phyloP scores from a whole-genome alignment of 2,888 invertebrate genomes.

The Venustoraphidia nigricollis region DNA sequence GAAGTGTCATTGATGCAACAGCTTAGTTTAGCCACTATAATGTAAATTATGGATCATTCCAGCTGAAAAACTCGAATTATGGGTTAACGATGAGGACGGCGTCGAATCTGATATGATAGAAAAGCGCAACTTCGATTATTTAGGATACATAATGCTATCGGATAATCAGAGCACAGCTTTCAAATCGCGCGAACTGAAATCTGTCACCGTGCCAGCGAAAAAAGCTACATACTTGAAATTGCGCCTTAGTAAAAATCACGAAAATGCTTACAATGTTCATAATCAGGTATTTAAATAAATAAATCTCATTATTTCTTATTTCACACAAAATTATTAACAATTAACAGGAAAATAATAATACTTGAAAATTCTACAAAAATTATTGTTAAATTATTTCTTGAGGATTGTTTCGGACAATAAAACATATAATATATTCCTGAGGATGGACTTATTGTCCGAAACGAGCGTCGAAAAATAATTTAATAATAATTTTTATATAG shows the following conservation, averaged over 20 bases:
- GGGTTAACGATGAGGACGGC: slow-evolving; percentile 41
- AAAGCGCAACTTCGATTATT: slow-evolving; percentile 38
- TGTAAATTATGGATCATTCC: slow-evolving; percentile 13
- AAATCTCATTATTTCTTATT: slow-evolving; percentile 3
- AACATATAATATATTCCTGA: too few species aligned
- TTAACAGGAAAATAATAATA: too few species aligned
- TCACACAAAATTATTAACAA: slow-evolving; percentile 3
- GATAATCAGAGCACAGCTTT: slow-evolving; percentile 66
- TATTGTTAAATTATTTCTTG: too few species aligned
- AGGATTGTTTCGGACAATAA: too few species aligned
- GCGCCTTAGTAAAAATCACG: slow-evolving; percentile 68
- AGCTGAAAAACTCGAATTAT: slow-evolving; percentile 61
- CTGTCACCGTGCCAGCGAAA: slow-evolving; percentile 64
- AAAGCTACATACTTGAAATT: slow-evolving; percentile 67
- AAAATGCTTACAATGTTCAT: slow-evolving; percentile 60
- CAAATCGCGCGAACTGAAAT: slow-evolving; percentile 69
- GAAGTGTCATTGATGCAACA: too few species aligned
- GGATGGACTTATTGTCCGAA: too few species aligned
- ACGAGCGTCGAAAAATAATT: too few species aligned
- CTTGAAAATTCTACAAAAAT: too few species aligned
- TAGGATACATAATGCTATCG: slow-evolving; percentile 63
- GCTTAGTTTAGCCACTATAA: too few species aligned
- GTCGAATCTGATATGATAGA: slow-evolving; percentile 12
- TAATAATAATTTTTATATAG: too few species aligned
- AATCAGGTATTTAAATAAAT: slow-evolving; percentile 52